Conservation (phyloP, 2,888 invertebrate genomes). For the Apotomis capreana region DNA sequence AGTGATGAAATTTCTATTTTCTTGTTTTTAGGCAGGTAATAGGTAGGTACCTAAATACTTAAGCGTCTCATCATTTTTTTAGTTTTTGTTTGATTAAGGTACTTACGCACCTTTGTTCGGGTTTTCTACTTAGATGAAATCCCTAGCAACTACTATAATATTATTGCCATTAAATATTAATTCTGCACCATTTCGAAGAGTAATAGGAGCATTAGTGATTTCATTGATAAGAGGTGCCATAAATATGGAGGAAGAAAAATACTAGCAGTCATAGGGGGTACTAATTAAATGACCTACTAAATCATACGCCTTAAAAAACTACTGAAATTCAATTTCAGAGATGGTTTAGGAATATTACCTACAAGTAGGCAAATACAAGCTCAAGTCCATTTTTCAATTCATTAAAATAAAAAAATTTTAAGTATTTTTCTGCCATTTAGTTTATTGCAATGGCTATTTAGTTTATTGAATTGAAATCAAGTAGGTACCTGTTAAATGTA, state of each 20-base stretch:
- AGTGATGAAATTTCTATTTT: neutral
- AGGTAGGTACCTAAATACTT: neutral
- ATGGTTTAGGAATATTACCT: too few relatives aligned
- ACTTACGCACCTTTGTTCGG: conserved; percentile 22
- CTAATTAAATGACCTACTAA: neutral
- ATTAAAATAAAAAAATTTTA: too few relatives aligned
- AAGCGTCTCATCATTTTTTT: neutral
- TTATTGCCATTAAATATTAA: conserved; percentile 65
- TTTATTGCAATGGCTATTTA: too few relatives aligned
- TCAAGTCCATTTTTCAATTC: too few relatives aligned
- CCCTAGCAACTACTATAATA: conserved; percentile 49
- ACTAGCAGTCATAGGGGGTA: neutral
- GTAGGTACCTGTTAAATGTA: too few relatives aligned
- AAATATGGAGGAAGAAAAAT: neutral
- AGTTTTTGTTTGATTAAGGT: neutral
- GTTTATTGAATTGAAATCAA: too few relatives aligned
- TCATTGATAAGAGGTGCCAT: neutral
- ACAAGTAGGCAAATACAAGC: too few relatives aligned
- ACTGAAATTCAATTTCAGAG: too few relatives aligned
- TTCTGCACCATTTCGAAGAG: conserved; percentile 60
- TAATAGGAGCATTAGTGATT: conserved; percentile 25
- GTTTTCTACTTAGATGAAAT: conserved; percentile 29
- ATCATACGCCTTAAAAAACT: neutral
- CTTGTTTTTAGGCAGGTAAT: neutral
- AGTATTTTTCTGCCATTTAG: too few relatives aligned